These are phyloP conservation scores for Branchinecta lynchi DNA, from an alignment of 1,140 invertebrate species.

Conservation along the genomic window DNA sequence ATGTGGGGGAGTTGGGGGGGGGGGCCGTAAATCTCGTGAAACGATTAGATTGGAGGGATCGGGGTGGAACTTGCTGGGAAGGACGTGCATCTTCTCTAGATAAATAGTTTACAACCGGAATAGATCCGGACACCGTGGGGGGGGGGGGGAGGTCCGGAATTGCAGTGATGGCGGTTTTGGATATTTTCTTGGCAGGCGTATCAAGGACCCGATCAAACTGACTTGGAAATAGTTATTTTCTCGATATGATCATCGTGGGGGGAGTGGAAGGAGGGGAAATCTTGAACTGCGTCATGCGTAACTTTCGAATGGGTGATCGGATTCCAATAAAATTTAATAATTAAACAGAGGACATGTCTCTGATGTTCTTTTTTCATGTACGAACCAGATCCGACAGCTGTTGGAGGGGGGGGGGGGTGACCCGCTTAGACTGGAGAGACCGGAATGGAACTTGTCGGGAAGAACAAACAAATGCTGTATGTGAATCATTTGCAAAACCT, in stretches of 20 bases:
- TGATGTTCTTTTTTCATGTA: neutral
- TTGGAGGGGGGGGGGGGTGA: neutral
- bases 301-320: neutral
- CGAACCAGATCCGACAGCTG: neutral
- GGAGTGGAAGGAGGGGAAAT: no score
- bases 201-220: no score
- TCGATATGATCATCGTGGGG: no score
- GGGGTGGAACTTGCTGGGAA: conserved; percentile 4
- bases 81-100: neutral
- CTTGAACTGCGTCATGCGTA: no score
- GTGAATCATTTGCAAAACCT: neutral
- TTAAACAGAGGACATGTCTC: neutral
- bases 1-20: no score
- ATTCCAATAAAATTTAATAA: neutral
- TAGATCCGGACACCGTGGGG: neutral
- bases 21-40: neutral
- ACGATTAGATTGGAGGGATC: conserved; percentile 1
- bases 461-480: neutral
- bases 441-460: conserved; percentile 4
- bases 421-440: neutral
- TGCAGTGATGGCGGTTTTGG: no score
- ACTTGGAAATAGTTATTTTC: no score
- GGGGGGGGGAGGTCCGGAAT: no score
- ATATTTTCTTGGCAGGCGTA: no score
- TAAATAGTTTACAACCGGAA: conserved; percentile 5